A percentile compares a stretch with the other conserved stretches of the same genome.
These are phyloP conservation scores for Odontocolon sp. DNA, from an alignment of 2,888 invertebrate genomes.

Conservation along the genomic window DNA sequence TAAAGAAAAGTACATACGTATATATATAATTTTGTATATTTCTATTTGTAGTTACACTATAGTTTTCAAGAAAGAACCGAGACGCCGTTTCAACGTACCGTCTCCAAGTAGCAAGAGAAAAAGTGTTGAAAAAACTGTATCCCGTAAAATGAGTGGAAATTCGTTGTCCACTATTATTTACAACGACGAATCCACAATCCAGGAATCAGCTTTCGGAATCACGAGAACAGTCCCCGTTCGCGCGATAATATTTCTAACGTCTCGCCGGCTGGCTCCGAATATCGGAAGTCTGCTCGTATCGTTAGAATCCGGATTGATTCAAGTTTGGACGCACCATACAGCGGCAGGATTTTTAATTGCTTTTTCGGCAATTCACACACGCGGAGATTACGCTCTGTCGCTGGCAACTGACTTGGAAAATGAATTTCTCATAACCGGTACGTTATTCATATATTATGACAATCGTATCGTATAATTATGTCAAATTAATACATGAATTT, in stretches of 20 bases:
- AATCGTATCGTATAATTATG: slow-evolving; percentile 11
- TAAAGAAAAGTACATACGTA: no score
- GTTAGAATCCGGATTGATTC: slow-evolving; percentile 88
- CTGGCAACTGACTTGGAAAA: slow-evolving; percentile 88
- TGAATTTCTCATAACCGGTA: slow-evolving; percentile 88
- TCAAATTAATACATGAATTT: slow-evolving; percentile 20
- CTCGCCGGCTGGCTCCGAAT: slow-evolving; percentile 82
- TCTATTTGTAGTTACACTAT: slow-evolving; percentile 52
- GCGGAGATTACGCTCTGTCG: slow-evolving; percentile 86
- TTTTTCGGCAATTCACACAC: slow-evolving; percentile 87
- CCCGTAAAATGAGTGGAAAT: slow-evolving; percentile 2
- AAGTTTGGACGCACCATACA: slow-evolving; percentile 92
- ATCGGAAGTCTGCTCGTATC: slow-evolving; percentile 87
- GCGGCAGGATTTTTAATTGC: slow-evolving; percentile 87
- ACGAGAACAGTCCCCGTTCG: slow-evolving; percentile 84
- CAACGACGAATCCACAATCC: slow-evolving; percentile 28
- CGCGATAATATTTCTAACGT: slow-evolving; percentile 86
- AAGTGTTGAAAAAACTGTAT: neutral
- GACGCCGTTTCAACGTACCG: slow-evolving; percentile 4
- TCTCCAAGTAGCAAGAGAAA: neutral
- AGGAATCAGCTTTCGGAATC: slow-evolving; percentile 62
- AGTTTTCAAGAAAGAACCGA: slow-evolving; percentile 55
- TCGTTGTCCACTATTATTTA: slow-evolving; percentile 15
- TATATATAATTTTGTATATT: no score
- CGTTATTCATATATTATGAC: no score